Evolutionary conservation across 2,797 vertebrate species (phyloP).

Genomic region (Lepilemur septentrionalis): DNA sequence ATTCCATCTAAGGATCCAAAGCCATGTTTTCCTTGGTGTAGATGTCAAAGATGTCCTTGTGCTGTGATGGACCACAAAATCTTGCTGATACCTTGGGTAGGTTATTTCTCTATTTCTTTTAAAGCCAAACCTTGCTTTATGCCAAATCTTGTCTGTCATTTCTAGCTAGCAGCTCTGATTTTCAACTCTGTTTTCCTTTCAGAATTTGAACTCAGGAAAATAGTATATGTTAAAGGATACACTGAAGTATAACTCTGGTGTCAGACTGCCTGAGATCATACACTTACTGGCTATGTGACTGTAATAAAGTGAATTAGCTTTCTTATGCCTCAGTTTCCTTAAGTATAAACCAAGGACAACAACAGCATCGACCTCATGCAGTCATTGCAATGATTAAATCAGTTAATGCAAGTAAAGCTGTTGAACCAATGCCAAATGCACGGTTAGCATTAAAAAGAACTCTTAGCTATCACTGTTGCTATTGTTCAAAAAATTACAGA

Average conservation of each 20-base stretch:
- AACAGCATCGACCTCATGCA: not conserved
- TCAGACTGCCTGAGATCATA: not conserved
- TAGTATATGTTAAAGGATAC: not conserved
- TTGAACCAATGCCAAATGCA: not conserved
- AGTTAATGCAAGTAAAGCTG: not conserved
- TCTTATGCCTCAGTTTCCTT: not conserved
- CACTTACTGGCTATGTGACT: not conserved
- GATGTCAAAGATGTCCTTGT: not conserved
- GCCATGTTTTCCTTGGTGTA: not conserved
- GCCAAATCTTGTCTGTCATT: not conserved
- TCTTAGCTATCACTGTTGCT: not conserved
- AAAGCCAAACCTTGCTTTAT: not conserved
- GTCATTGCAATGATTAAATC: not conserved
- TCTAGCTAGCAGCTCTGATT: not conserved
- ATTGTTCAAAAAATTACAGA: conserved; percentile 5
- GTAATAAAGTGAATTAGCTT: not conserved
- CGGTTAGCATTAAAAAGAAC: not conserved
- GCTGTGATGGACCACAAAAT: not conserved
- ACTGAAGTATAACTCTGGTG: not conserved
- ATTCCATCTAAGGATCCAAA: not conserved
- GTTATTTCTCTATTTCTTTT: not conserved
- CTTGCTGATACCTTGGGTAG: not conserved
- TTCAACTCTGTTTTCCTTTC: not conserved
- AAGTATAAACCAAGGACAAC: not conserved
- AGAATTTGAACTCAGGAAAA: not conserved